Conservation (phyloP, 2,113 vertebrate species). For the Sporophila hypoxantha region DNA sequence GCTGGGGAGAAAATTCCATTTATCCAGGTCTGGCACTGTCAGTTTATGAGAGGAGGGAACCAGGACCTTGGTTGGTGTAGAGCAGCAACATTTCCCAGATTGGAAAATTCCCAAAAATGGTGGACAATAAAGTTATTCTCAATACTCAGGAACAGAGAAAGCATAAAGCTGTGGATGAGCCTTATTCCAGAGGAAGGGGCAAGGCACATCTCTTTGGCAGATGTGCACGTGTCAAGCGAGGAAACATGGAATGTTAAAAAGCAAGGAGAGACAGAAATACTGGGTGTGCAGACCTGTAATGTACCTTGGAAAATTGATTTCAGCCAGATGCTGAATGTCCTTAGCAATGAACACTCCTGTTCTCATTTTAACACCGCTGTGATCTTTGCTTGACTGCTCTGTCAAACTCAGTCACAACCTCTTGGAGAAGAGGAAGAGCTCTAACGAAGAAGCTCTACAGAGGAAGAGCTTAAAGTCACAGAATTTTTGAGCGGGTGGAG, state of each 20-base stretch:
- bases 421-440: not conserved
- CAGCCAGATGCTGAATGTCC: not conserved
- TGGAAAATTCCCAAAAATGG: not conserved
- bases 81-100: not conserved
- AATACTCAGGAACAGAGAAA: not conserved
- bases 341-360: not conserved
- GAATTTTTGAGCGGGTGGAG: too few species aligned
- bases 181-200: not conserved
- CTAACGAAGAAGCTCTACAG: not conserved
- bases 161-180: not conserved
- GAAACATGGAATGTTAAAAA: not conserved
- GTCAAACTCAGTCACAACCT: too few species aligned
- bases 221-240: fast-evolving
- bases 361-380: not conserved
- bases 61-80: not conserved
- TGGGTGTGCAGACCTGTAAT: fast-evolving
- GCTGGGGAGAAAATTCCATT: not conserved
- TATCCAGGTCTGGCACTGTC: not conserved
- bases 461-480: not conserved
- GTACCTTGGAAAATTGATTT: not conserved
- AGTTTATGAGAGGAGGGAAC: too few species aligned
- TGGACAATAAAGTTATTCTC: not conserved
- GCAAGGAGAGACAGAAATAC: not conserved
- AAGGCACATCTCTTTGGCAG: not conserved
- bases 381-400: not conserved